Evolutionary conservation across 2,113 vertebrate species (phyloP), one percentile per base, ranked within the genome.

Genomic region (Turdus rufiventris): DNA sequence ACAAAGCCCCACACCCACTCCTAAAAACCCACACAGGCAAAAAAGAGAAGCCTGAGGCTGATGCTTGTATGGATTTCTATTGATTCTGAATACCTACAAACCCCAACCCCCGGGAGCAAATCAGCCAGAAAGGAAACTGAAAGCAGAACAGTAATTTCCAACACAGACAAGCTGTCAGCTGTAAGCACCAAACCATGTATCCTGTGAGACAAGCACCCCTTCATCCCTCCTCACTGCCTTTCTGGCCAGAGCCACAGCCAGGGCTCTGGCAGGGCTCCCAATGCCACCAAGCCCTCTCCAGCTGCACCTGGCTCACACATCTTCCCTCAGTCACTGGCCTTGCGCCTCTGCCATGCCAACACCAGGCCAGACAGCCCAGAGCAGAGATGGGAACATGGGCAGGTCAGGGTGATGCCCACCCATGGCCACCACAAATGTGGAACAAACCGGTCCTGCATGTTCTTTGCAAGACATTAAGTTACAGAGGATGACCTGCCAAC

Each of bases 211-310:
- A 66, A 66, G 25, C 0, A 0, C 5, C 14, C 56, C 31, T 25
- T 43, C 40, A 25, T 3, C 36, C 9, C 25, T 56, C 40, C 43
- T 25, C 0, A 0, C 19, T 54, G 21, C 40, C 66, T 10, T 77
- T 65, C 42, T 7, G 4, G 29, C 0, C 0, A 65, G 6, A 1
- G 10, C 50, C 56, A 65, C 0, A 0, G 25, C 23, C 5, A 4
- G 6, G 9, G 20, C 54, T 25, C 48, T 24, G 28, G 42, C 1
- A 5, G 17, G 0, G 0, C 8, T 63, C 12, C 34, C 65, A n/a
- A 18, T 5, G n/a, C 8, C 73, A 84, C 13, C 47, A 50, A 77
- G 9, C 12, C 25, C 56, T 54, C 33, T 57, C 36, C 70, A 29
- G 12, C 7, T 8, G 50, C 48, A 71, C 28, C 26, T 7, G 14